phyloP scores from a whole-genome alignment of 2,113 vertebrate species.

The Antechinus flavipes region DNA sequence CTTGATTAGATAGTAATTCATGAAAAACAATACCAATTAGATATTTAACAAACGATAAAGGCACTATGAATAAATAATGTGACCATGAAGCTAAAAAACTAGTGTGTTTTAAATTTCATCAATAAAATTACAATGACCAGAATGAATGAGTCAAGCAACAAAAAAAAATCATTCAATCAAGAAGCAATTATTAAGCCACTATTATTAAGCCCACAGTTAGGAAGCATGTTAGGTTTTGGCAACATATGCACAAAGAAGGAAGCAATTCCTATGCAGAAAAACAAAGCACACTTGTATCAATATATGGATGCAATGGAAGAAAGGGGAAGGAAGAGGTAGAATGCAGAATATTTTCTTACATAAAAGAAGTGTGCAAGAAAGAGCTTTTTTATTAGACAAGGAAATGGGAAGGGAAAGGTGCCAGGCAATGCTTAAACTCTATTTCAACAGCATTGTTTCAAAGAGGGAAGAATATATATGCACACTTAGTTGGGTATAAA shows the following conservation, averaged over 20 bases:
- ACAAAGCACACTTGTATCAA: not conserved
- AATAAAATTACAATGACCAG: not conserved
- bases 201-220: not conserved
- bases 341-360: no score
- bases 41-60: not conserved
- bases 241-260: not conserved
- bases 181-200: not conserved
- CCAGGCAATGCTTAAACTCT: no score
- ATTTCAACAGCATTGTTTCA: no score
- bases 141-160: not conserved
- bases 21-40: not conserved
- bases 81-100: not conserved
- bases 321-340: no score
- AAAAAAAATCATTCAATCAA: not conserved
- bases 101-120: not conserved
- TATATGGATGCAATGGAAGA: no score
- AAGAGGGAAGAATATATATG: no score
- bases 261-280: not conserved
- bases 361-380: no score
- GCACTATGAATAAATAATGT: not conserved
- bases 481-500: no score
- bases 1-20: not conserved
- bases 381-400: no score
- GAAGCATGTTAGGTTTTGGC: not conserved
- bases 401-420: no score